Percentiles rank a stretch among this genome's conserved stretches.
These are phyloP conservation scores for Malurus alboscapulatus DNA, from an alignment of 2,113 vertebrate species.

Conservation along the genomic window DNA sequence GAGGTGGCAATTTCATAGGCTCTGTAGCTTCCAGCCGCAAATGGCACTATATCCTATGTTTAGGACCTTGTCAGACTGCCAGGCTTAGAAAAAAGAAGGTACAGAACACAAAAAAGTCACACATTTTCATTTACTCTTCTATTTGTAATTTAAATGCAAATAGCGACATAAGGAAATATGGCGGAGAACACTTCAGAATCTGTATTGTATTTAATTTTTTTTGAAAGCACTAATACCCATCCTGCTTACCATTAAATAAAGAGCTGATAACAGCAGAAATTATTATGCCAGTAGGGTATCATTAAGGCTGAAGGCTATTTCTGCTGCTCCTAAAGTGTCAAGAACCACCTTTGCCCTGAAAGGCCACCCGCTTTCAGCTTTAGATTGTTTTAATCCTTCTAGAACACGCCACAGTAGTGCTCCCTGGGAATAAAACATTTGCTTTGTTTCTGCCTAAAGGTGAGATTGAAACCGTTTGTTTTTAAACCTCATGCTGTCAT, in stretches of 20 bases:
- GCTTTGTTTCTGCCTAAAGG: slow-evolving; percentile 27
- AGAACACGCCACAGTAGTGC: not conserved
- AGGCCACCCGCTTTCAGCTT: not conserved
- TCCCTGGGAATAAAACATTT: slow-evolving; percentile 31
- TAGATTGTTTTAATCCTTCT: not conserved
- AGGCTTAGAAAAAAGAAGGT: not conserved
- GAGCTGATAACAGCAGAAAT: not conserved
- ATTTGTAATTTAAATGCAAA: not conserved
- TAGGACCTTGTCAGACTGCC: not conserved
- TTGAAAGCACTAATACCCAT: not conserved
- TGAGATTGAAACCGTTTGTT: slow-evolving; percentile 53
- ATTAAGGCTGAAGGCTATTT: not conserved
- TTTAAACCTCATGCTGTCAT: slow-evolving; percentile 41
- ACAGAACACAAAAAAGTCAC: not conserved
- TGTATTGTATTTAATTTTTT: not conserved
- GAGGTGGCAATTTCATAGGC: not conserved
- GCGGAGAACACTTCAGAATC: not conserved
- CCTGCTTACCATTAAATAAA: not conserved
- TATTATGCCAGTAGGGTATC: not conserved
- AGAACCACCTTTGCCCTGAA: not conserved
- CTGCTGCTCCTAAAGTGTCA: not conserved
- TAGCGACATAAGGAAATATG: not conserved
- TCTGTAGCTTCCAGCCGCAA: not conserved
- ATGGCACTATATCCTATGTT: not conserved
- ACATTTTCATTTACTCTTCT: not conserved